phyloP scores from a whole-genome alignment of 2,797 vertebrate genomes.

The Arnoldichthys spilopterus region DNA sequence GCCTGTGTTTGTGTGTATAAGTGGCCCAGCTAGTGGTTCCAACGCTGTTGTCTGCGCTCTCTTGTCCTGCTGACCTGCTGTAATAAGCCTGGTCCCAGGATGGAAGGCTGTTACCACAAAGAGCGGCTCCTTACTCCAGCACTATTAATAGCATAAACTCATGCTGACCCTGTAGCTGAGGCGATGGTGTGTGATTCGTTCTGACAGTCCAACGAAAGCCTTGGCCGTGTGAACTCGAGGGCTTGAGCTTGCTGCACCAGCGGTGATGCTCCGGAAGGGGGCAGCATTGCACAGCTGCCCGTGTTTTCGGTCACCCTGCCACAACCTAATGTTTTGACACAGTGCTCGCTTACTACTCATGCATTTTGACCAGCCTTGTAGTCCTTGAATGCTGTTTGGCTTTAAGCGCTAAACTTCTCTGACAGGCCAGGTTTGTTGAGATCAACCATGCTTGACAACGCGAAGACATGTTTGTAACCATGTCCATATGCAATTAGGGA shows the following conservation, averaged over 20 bases:
- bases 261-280: constrained; percentile 38
- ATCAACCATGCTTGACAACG: constrained; percentile 28
- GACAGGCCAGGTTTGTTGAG: constrained; percentile 31
- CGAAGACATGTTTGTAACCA: constrained; percentile 54
- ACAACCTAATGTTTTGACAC: constrained; percentile 64
- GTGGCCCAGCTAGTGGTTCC: no score
- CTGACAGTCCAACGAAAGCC: constrained; percentile 10
- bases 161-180: constrained; percentile 23
- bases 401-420: constrained; percentile 37
- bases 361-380: constrained; percentile 3
- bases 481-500: constrained; percentile 31
- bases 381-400: constrained; percentile 5
- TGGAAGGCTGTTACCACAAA: background rate
- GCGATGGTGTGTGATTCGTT: constrained; percentile 16
- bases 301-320: background rate
- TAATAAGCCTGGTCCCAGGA: constrained; percentile 20
- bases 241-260: constrained; percentile 8
- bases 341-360: constrained; percentile 44
- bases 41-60: background rate
- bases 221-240: background rate
- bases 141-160: constrained; percentile 40
- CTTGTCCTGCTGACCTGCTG: background rate
- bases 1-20: background rate
- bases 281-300: constrained; percentile 1
- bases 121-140: background rate